These are phyloP conservation scores for Falco peregrinus DNA, from an alignment of 2,797 vertebrate species.

Conservation along the genomic window DNA sequence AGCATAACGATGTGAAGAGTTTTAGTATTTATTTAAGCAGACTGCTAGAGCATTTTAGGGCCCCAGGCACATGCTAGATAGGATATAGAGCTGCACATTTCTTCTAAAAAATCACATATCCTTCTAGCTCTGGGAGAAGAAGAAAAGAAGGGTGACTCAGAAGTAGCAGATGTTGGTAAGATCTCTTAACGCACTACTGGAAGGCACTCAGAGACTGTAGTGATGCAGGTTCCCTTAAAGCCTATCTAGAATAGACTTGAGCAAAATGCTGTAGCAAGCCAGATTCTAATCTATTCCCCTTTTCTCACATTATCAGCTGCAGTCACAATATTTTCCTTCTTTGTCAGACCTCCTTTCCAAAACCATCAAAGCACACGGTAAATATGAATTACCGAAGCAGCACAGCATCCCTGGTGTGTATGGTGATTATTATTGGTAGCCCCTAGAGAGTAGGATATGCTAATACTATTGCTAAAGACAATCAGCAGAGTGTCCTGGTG, in stretches of 20 bases:
- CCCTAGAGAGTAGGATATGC: not conserved
- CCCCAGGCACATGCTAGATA: not conserved
- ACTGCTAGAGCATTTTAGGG: not conserved
- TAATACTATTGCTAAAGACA: not conserved
- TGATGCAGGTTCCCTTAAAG: not conserved
- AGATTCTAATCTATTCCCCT: not conserved
- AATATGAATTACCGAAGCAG: constrained; percentile 15
- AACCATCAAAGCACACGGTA: not conserved
- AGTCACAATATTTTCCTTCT: constrained; percentile 13
- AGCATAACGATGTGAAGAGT: not conserved
- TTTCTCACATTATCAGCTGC: not conserved
- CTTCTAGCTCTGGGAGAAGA: not conserved
- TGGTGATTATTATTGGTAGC: not conserved
- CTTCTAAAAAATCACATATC: not conserved
- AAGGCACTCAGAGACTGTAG: not conserved
- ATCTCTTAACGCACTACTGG: not conserved
- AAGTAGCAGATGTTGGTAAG: constrained; percentile 9
- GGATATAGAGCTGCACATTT: not conserved
- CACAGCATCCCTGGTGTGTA: not conserved
- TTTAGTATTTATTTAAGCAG: not conserved
- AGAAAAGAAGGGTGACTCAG: not conserved
- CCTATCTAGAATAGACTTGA: not conserved
- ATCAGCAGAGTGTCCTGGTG: not conserved
- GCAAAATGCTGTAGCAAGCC: not conserved
- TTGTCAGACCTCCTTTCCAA: not conserved